Evolutionary conservation across 2,797 vertebrate species (phyloP), one percentile per base, ranked within the genome.

Genomic region (Acanthurus tractus): DNA sequence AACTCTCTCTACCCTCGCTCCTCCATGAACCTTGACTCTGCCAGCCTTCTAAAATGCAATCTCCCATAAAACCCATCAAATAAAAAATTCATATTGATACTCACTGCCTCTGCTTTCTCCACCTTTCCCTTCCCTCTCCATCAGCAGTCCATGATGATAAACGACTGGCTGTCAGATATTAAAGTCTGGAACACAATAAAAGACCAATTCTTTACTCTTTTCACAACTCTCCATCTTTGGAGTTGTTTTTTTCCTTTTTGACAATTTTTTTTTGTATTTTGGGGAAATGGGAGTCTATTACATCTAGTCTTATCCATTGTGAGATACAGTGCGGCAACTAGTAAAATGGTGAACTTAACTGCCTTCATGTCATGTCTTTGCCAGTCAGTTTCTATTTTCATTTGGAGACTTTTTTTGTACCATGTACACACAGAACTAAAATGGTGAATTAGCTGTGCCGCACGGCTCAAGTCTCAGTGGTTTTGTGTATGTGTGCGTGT

Each of bases 51-150:
- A 87, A 92, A 93, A 93, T 90, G 84, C 93, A 93, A 93, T 92
- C 90, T 93, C 84, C 83, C 82, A 83, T 91, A 90, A 94, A 94
- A 93, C 84, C 86, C 84, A 90, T 94, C 89, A 93, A 89, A 94
- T 94, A 92, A 94, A 94, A 95, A 91, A 93, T 90, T 94, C 83
- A 94, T 90, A 93, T 93, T 88, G 93, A 93, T 93, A 91, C 91
- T 85, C 79, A 80, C 62, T 84, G 81, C 75, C 84, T 83, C 75
- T 63, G 81, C 77, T 78, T 90, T 84, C 79, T 46, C 68, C 79
- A 79, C 75, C 77, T 90, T 81, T 64, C 74, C 84, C 69, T 82
- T 78, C 83, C 81, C 81, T 77, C 83, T 84, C 86, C 80, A 88
- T 81, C 89, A 89, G 86, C 70, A 36, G 74, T 66, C 81, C 76